Evolutionary conservation across 92 coral and sea anemone genomes (phyloP).

Genomic region (Umimayanthus chanpuru): DNA sequence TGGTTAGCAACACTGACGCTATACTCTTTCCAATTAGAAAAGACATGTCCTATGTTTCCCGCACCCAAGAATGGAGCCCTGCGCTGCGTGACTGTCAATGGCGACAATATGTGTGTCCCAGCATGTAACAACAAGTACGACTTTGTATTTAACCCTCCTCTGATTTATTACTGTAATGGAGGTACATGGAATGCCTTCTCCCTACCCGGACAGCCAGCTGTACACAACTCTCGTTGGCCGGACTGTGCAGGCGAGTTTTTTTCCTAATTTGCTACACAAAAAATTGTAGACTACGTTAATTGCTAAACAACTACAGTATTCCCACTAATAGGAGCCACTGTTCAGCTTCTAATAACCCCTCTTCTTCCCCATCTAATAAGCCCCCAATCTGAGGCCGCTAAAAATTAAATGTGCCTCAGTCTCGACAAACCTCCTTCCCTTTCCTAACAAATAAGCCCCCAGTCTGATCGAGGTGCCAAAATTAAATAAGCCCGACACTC

Average conservation of each 20-base stretch:
- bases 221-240: conserved; percentile 30
- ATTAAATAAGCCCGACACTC: no score
- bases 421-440: no score
- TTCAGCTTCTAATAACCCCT: no score
- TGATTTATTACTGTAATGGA: neutral
- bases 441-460: no score
- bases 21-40: neutral
- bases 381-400: no score
- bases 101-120: neutral
- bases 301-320: no score
- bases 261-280: neutral
- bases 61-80: conserved; percentile 43
- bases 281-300: neutral
- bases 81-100: neutral
- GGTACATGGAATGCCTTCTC: neutral
- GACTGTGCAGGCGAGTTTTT: conserved; percentile 37
- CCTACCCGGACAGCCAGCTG: neutral
- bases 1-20: neutral
- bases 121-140: conserved; percentile 35
- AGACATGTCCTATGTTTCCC: conserved; percentile 1
- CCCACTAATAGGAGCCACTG: no score
- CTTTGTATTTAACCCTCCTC: conserved; percentile 17
- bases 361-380: no score
- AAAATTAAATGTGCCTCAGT: no score
- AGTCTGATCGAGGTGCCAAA: no score